These are phyloP conservation scores for Ictidomys tridecemlineatus DNA, from an alignment of 2,113 vertebrate genomes.

Conservation along the genomic window DNA sequence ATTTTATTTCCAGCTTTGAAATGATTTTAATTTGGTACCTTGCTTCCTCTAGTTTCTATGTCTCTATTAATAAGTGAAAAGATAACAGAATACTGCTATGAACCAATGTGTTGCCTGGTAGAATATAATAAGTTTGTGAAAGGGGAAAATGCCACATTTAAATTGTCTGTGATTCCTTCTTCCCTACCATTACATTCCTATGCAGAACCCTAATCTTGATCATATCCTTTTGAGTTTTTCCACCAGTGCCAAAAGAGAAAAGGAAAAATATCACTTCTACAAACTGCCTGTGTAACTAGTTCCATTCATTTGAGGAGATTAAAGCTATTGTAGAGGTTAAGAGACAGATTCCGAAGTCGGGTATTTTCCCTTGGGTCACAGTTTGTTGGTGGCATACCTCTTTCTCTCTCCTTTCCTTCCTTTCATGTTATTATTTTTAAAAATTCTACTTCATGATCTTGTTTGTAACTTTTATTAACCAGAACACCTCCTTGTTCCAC, in stretches of 20 bases:
- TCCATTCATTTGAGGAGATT: neutral
- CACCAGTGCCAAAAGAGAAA: neutral
- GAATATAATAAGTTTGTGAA: neutral
- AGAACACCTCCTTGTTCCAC: neutral
- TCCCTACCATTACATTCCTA: neutral
- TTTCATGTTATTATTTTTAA: neutral
- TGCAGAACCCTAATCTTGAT: neutral
- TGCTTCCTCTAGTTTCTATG: neutral
- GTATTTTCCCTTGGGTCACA: neutral
- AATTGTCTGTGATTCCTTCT: neutral
- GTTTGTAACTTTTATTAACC: neutral
- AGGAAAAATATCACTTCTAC: neutral
- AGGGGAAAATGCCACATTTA: neutral
- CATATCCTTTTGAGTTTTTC: neutral
- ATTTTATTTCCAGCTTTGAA: constrained; percentile 34
- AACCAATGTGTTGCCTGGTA: neutral
- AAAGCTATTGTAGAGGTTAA: neutral
- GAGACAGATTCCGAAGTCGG: neutral
- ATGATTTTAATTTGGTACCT: constrained; percentile 25
- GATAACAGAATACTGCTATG: neutral
- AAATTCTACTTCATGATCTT: neutral
- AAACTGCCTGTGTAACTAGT: neutral
- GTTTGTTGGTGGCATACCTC: neutral
- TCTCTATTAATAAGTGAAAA: neutral
- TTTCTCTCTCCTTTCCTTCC: neutral